phyloP scores from a whole-genome alignment of 2,113 vertebrate species.

The Xiphophorus hellerii region DNA sequence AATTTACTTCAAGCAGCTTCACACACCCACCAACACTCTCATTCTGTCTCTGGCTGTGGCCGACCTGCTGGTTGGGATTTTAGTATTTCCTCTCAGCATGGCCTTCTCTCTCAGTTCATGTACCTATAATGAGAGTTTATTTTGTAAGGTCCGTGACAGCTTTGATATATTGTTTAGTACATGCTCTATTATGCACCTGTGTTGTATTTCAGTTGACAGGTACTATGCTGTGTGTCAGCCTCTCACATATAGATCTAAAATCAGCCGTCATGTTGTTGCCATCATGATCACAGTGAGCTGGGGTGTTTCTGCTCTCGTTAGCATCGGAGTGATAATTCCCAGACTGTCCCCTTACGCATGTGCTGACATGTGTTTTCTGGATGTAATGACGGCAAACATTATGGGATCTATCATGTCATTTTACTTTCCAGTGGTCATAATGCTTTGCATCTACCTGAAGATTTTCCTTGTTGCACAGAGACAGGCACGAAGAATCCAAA shows the following conservation, averaged over 20 bases:
- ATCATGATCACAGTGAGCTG: constrained; percentile 84
- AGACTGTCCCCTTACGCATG: not conserved
- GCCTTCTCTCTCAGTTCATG: not conserved
- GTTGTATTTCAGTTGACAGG: constrained; percentile 3
- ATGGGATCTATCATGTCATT: constrained; percentile 10
- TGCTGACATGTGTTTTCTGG: not conserved
- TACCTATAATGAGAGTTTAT: not conserved
- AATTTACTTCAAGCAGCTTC: not conserved
- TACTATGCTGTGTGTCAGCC: not conserved
- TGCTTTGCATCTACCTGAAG: constrained; percentile 42
- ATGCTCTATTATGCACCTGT: not conserved
- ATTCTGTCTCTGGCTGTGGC: not conserved
- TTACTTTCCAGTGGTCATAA: constrained; percentile 35
- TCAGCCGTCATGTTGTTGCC: constrained; percentile 67
- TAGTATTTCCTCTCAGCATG: not conserved
- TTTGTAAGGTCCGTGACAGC: not conserved
- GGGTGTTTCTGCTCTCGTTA: constrained; percentile 77
- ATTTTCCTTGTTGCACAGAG: constrained; percentile 42
- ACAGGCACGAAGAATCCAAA: constrained; percentile 35
- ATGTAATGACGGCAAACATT: not conserved
- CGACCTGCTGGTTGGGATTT: not conserved
- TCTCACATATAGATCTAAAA: constrained; percentile 54
- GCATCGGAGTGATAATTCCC: constrained; percentile 55
- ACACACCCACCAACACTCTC: not conserved
- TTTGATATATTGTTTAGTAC: not conserved